Percentiles rank a stretch among this genome's conserved stretches.
Evolutionary conservation across 1,140 invertebrate genomes (phyloP).

Genomic region (Rhynchophorus ferrugineus): DNA sequence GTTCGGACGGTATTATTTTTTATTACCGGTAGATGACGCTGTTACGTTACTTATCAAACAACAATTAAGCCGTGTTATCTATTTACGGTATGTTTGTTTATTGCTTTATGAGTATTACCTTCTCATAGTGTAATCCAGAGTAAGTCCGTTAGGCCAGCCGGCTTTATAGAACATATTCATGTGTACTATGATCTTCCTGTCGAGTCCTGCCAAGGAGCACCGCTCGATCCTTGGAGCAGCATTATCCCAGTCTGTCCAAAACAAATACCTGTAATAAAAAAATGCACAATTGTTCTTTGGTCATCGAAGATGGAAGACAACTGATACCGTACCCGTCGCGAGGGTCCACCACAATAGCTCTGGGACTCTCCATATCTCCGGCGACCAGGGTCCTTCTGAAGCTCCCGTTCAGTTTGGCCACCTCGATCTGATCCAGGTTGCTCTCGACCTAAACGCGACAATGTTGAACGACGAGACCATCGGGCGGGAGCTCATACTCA

Average conservation of each 20-base stretch:
- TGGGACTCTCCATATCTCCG: slow-evolving; percentile 76
- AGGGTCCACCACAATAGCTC: slow-evolving; percentile 81
- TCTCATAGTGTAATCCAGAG: slow-evolving; percentile 68
- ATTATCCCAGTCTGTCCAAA: slow-evolving; percentile 89
- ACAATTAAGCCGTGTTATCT: no score
- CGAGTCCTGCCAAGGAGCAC: slow-evolving; percentile 73
- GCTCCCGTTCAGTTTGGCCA: slow-evolving; percentile 72
- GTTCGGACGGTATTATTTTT: no score
- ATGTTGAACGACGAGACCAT: no score
- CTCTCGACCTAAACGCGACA: slow-evolving; percentile 80
- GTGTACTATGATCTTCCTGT: slow-evolving; percentile 48
- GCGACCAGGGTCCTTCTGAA: slow-evolving; percentile 73
- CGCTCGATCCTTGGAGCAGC: slow-evolving; percentile 74
- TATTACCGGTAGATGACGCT: no score
- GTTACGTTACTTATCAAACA: no score
- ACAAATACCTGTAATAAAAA: slow-evolving; percentile 45
- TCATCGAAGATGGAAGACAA: no score
- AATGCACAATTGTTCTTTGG: no score
- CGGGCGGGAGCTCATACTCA: no score
- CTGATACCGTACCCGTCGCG: slow-evolving; percentile 59
- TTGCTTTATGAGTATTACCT: slow-evolving; percentile 33
- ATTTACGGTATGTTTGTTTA: no score
- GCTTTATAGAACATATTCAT: slow-evolving; percentile 58
- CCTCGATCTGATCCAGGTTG: slow-evolving; percentile 84
- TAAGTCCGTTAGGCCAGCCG: slow-evolving; percentile 83